A percentile compares a stretch with the other conserved stretches of the same genome.
Evolutionary conservation across 2,888 invertebrate genomes (phyloP).

Genomic region (Cheilosia impressa): DNA sequence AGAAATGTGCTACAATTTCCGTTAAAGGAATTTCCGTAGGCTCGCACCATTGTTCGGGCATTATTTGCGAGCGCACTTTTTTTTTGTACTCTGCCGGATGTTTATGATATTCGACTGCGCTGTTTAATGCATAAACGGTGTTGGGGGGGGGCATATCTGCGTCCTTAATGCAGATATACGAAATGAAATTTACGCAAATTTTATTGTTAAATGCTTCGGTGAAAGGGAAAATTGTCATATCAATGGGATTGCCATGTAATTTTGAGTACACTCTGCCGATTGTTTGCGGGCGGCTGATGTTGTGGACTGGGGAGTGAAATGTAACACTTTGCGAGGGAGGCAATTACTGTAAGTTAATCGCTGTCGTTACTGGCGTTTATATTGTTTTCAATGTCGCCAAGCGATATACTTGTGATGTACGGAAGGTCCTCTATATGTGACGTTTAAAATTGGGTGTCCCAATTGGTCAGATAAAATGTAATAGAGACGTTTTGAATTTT

Average conservation of each 20-base stretch:
- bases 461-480: too few species aligned
- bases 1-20: conserved; percentile 64
- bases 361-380: not conserved
- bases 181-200: conserved; percentile 58
- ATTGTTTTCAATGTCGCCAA: not conserved
- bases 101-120: conserved; percentile 50
- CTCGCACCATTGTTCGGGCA: conserved; percentile 47
- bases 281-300: conserved; percentile 5
- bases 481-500: too few species aligned
- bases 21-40: conserved; percentile 29
- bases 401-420: too few species aligned
- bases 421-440: too few species aligned
- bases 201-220: conserved; percentile 28
- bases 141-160: conserved; percentile 1
- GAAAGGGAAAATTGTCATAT: conserved; percentile 43
- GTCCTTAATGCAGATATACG: conserved; percentile 43
- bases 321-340: conserved; percentile 6
- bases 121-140: not conserved
- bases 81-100: conserved; percentile 37
- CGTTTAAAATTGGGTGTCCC: too few species aligned
- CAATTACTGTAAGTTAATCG: conserved; percentile 1
- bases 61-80: conserved; percentile 26
- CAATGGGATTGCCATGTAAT: conserved; percentile 50
- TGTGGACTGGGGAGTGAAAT: not conserved
- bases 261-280: conserved; percentile 3